phyloP scores from a whole-genome alignment of 2,797 vertebrate species.

The Macropus fuliginosus region DNA sequence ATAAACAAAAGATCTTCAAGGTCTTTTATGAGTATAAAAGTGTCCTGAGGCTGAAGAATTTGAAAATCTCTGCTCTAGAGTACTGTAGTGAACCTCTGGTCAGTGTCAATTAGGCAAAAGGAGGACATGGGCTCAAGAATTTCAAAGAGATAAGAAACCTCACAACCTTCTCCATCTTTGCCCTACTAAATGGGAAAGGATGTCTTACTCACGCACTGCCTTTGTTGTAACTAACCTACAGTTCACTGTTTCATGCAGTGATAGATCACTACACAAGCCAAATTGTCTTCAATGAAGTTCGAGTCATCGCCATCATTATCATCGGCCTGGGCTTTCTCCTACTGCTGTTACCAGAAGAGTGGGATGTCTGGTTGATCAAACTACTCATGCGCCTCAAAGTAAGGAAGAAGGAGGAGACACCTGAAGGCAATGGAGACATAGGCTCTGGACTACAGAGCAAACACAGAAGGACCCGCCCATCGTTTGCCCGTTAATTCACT shows the following conservation, averaged over 20 bases:
- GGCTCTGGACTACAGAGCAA: conserved; percentile 89
- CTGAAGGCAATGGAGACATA: conserved; percentile 86
- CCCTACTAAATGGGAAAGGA: neutral
- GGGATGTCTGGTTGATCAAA: conserved; percentile 95
- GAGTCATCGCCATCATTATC: conserved; percentile 95
- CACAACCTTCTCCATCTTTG: neutral
- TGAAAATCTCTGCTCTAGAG: neutral
- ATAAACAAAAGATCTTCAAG: neutral
- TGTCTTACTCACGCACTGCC: neutral
- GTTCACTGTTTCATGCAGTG: conserved; percentile 86
- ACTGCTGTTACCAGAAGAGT: conserved; percentile 95
- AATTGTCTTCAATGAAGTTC: conserved; percentile 96
- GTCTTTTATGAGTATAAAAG: neutral
- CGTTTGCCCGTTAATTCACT: conserved; percentile 91
- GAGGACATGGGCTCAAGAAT: neutral
- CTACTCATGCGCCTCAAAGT: conserved; percentile 92
- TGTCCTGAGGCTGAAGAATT: neutral
- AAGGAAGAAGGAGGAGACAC: conserved; percentile 91
- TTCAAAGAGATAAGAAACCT: neutral
- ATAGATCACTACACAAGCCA: conserved; percentile 95
- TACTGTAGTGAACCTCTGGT: neutral
- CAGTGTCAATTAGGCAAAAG: neutral
- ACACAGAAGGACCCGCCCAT: conserved; percentile 90
- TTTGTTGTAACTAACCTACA: accelerated
- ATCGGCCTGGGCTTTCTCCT: conserved; percentile 98